A percentile compares a stretch with the other conserved stretches of the same genome.
Evolutionary conservation across 2,888 invertebrate genomes (phyloP).

Genomic region (Sylvicola cinctus): DNA sequence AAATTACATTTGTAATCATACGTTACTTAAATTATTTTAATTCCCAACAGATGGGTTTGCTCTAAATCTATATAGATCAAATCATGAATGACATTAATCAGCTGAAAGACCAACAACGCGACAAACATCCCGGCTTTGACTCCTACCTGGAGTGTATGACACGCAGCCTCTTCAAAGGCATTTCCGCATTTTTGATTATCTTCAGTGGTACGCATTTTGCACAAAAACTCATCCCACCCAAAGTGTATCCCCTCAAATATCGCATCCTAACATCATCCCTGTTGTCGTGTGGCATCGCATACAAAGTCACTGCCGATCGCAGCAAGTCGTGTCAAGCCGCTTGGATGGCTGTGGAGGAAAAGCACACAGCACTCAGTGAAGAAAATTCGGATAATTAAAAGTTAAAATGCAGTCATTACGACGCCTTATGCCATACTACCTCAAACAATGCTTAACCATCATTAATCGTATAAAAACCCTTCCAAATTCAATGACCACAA

Average conservation of each 20-base stretch:
- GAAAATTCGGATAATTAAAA: slow-evolving; percentile 5
- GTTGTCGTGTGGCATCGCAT: slow-evolving; percentile 18
- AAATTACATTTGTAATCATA: too few species aligned
- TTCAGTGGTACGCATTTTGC: slow-evolving; percentile 25
- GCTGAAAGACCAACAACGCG: slow-evolving; percentile 24
- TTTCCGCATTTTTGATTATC: slow-evolving; percentile 14
- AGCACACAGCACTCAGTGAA: slow-evolving; percentile 21
- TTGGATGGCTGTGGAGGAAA: slow-evolving; percentile 27
- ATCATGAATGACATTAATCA: slow-evolving; percentile 26
- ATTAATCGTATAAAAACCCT: not conserved
- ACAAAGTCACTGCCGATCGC: slow-evolving; percentile 20
- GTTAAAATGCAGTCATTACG: not conserved
- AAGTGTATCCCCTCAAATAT: slow-evolving; percentile 19
- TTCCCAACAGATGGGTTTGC: too few species aligned
- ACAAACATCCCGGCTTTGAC: slow-evolving; percentile 26
- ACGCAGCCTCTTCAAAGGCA: slow-evolving; percentile 23
- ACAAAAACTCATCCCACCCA: slow-evolving; percentile 19
- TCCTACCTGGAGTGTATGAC: slow-evolving; percentile 28
- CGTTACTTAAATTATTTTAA: too few species aligned
- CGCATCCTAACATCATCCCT: slow-evolving; percentile 21
- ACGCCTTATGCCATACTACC: not conserved
- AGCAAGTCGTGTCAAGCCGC: slow-evolving; percentile 26
- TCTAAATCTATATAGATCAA: too few species aligned
- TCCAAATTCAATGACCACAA: not conserved
- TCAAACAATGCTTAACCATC: too few species aligned